A percentile compares a stretch with the other conserved stretches of the same genome.
Conservation (phyloP, 2,888 invertebrate species). For the Meliscaeva auricollis region DNA sequence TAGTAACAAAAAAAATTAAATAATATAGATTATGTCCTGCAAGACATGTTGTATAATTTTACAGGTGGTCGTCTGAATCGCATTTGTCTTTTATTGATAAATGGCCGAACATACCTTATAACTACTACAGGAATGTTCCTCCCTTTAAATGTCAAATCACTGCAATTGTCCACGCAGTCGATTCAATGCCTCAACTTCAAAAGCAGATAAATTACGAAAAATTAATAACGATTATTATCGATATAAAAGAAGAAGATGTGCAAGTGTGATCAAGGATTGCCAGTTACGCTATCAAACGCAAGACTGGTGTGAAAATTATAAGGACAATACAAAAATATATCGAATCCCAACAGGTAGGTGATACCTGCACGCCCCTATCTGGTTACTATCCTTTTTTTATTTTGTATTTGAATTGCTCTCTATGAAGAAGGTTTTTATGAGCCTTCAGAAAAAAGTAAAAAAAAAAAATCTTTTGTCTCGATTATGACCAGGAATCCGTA, state of each 20-base stretch:
- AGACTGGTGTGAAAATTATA: constrained; percentile 68
- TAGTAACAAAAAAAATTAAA: background rate
- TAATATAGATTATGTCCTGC: no score
- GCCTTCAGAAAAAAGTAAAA: constrained; percentile 38
- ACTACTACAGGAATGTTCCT: constrained; percentile 38
- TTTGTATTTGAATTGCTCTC: constrained; percentile 78
- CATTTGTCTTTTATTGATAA: constrained; percentile 63
- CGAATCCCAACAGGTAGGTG: constrained; percentile 79
- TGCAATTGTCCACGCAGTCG: constrained; percentile 46
- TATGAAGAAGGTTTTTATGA: constrained; percentile 47
- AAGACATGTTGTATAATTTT: background rate
- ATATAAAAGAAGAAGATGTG: constrained; percentile 50
- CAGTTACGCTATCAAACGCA: constrained; percentile 63
- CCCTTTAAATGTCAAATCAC: constrained; percentile 65
- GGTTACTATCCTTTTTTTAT: constrained; percentile 79
- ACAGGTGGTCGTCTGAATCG: constrained; percentile 61
- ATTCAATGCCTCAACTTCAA: constrained; percentile 44
- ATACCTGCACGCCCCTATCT: constrained; percentile 84
- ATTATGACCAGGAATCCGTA: constrained; percentile 66
- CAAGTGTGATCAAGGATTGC: constrained; percentile 60
- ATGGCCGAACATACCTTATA: constrained; percentile 22
- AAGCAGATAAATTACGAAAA: constrained; percentile 63
- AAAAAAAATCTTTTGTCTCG: constrained; percentile 57
- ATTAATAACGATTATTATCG: constrained; percentile 73
- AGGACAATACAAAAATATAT: constrained; percentile 60